Evolutionary conservation across 2,113 vertebrate genomes (phyloP).

Genomic region (Siniperca knerii): DNA sequence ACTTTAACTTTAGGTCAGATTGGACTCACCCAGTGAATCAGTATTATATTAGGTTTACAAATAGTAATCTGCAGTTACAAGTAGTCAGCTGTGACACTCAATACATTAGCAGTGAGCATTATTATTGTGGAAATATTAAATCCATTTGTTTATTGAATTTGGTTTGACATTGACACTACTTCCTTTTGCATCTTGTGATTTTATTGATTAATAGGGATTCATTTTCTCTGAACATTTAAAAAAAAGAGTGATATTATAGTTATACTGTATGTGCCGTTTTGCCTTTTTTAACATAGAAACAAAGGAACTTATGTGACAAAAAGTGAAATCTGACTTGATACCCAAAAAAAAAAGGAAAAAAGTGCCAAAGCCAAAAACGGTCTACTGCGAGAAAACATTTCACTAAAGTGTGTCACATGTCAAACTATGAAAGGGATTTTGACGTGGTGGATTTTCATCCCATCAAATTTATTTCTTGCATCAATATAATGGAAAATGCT

Average conservation of each 20-base stretch:
- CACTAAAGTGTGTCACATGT: conserved; percentile 24
- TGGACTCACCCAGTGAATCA: too few relatives aligned
- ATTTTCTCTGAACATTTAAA: not conserved
- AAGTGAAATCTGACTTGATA: conserved; percentile 17
- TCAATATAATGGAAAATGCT: conserved; percentile 52
- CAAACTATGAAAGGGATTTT: conserved; percentile 26
- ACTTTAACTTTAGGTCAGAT: too few relatives aligned
- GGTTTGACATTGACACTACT: not conserved
- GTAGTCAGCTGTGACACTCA: too few relatives aligned
- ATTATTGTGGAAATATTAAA: not conserved
- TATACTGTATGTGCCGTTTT: not conserved
- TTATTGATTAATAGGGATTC: not conserved
- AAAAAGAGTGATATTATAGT: too few relatives aligned
- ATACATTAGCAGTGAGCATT: too few relatives aligned
- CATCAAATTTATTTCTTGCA: conserved; percentile 43
- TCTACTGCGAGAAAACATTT: conserved; percentile 40
- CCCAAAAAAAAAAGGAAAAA: not conserved
- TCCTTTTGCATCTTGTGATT: not conserved
- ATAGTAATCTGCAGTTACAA: too few relatives aligned
- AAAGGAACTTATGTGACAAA: not conserved
- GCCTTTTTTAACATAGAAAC: not conserved
- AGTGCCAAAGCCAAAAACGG: not conserved
- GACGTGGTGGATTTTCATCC: conserved; percentile 23
- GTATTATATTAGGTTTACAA: too few relatives aligned
- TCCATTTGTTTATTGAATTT: not conserved